Conservation (phyloP, 2,888 invertebrate species). For the Diarsia brunnea region DNA sequence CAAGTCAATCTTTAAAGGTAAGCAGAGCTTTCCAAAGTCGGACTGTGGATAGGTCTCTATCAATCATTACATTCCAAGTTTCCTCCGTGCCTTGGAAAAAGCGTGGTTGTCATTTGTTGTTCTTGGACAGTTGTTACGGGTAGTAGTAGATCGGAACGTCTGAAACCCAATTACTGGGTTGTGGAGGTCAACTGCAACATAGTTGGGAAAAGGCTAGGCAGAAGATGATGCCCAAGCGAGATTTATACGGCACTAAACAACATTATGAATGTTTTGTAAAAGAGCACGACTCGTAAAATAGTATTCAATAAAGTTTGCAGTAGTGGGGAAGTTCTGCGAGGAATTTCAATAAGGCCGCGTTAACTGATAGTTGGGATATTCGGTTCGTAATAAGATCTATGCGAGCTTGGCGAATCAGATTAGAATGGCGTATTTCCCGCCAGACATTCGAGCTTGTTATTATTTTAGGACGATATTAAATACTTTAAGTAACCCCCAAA, state of each 20-base stretch:
- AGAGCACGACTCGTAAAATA: slow-evolving; percentile 51
- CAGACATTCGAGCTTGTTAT: background rate
- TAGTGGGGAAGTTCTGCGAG: slow-evolving; percentile 35
- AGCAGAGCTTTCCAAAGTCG: background rate
- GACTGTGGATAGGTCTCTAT: background rate
- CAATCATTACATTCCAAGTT: background rate
- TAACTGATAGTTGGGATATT: slow-evolving; percentile 57
- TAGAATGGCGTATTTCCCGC: slow-evolving; percentile 6
- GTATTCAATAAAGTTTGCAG: slow-evolving; percentile 51
- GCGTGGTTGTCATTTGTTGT: background rate
- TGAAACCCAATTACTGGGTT: background rate
- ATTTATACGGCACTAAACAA: slow-evolving; percentile 46
- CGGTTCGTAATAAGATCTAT: slow-evolving; percentile 49
- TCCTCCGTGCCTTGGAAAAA: background rate
- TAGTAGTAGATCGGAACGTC: background rate
- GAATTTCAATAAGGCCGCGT: slow-evolving; percentile 62
- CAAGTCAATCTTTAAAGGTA: background rate
- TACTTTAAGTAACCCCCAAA: background rate
- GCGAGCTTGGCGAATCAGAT: slow-evolving; percentile 27
- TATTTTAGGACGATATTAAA: background rate
- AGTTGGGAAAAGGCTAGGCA: background rate
- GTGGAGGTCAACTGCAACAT: background rate
- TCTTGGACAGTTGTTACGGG: background rate
- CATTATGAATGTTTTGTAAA: slow-evolving; percentile 46
- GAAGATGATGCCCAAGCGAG: slow-evolving; percentile 9